Conservation (phyloP, 2,888 invertebrate genomes). For the Monopis laevigella region DNA sequence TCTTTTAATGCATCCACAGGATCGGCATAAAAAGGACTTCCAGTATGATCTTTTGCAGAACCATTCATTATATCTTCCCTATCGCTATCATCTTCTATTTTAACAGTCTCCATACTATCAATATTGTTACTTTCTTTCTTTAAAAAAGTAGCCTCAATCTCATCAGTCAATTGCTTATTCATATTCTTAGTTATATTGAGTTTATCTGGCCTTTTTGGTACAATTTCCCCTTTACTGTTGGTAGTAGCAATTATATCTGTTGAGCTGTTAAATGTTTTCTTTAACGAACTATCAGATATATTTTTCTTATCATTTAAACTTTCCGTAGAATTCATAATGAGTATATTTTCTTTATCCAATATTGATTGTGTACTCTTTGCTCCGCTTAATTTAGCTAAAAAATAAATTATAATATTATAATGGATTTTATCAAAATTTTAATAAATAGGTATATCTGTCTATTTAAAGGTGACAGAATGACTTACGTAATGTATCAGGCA, state of each 20-base stretch:
- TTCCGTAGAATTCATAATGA: slow-evolving; percentile 47
- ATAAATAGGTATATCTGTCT: neutral
- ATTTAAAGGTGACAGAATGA: slow-evolving; percentile 17
- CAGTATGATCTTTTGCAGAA: slow-evolving; percentile 71
- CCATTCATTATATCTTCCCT: slow-evolving; percentile 38
- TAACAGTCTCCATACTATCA: slow-evolving; percentile 61
- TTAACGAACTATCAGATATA: slow-evolving; percentile 43
- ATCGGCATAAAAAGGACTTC: slow-evolving; percentile 90
- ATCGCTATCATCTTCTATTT: slow-evolving; percentile 41
- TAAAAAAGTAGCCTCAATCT: slow-evolving; percentile 44
- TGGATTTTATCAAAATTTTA: neutral
- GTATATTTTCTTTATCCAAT: slow-evolving; percentile 54
- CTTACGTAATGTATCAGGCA: slow-evolving; percentile 69
- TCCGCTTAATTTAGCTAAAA: slow-evolving; percentile 49
- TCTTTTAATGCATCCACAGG: slow-evolving; percentile 85
- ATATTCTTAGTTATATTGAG: slow-evolving; percentile 54
- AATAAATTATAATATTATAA: neutral
- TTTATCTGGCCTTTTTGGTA: slow-evolving; percentile 60
- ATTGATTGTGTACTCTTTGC: slow-evolving; percentile 58
- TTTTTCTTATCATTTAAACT: slow-evolving; percentile 50
- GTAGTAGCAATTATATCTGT: slow-evolving; percentile 58
- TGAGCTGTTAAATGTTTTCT: slow-evolving; percentile 47
- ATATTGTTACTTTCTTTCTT: slow-evolving; percentile 43
- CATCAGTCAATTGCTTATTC: slow-evolving; percentile 60
- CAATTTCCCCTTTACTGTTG: slow-evolving; percentile 55